These are phyloP conservation scores for Gonocerus acuteangulatus DNA, from an alignment of 2,888 invertebrate genomes.

Conservation along the genomic window DNA sequence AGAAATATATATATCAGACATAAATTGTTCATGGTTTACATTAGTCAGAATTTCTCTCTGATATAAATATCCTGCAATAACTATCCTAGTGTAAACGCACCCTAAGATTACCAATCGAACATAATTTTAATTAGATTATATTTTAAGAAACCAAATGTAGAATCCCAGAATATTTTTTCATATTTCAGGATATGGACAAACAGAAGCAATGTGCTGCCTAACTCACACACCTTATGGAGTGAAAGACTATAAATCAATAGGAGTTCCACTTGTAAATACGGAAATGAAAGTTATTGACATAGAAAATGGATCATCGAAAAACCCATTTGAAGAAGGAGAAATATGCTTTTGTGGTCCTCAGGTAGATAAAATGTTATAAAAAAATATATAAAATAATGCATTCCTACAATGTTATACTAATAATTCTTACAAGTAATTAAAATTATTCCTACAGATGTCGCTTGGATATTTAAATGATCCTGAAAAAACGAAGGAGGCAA, in stretches of 20 bases:
- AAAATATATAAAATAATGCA: too few relatives aligned
- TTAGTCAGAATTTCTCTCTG: too few relatives aligned
- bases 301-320: slow-evolving; percentile 50
- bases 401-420: too few relatives aligned
- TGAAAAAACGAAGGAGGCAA: slow-evolving; percentile 61
- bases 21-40: too few relatives aligned
- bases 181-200: slow-evolving; percentile 44
- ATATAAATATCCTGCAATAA: too few relatives aligned
- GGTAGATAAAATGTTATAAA: slow-evolving; percentile 42
- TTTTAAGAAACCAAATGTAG: too few relatives aligned
- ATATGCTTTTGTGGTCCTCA: slow-evolving; percentile 66
- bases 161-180: too few relatives aligned
- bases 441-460: slow-evolving; percentile 5
- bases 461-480: slow-evolving; percentile 67
- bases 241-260: slow-evolving; percentile 44
- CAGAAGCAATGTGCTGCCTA: slow-evolving; percentile 55
- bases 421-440: too few relatives aligned
- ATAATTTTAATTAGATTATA: too few relatives aligned
- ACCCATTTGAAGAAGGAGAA: slow-evolving; percentile 61
- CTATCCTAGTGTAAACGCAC: too few relatives aligned
- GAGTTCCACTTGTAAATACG: slow-evolving; percentile 58
- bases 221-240: slow-evolving; percentile 52
- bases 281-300: slow-evolving; percentile 57
- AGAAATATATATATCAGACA: too few relatives aligned
- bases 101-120: too few relatives aligned